These are phyloP conservation scores for Semicossyphus pulcher DNA, from an alignment of 2,113 vertebrate species.

Conservation along the genomic window DNA sequence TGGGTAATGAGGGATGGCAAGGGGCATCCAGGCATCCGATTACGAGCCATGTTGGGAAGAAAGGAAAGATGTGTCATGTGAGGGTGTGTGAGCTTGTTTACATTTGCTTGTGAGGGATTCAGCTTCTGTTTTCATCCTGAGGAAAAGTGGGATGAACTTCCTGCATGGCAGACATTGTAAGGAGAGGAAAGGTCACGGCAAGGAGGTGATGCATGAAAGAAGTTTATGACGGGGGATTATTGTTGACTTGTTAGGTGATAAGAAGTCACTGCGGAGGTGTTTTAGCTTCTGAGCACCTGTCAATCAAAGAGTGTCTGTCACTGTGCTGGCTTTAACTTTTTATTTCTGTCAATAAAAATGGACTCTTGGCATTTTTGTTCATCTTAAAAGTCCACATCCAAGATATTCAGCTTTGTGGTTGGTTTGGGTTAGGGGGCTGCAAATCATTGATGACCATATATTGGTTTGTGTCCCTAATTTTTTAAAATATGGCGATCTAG, in stretches of 20 bases:
- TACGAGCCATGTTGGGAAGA: slow-evolving; percentile 76
- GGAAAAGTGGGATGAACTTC: slow-evolving; percentile 35
- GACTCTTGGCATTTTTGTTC: no score
- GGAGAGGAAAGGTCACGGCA: slow-evolving; percentile 46
- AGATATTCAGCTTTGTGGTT: not conserved
- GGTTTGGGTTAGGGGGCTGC: no score
- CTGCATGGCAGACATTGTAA: slow-evolving; percentile 33
- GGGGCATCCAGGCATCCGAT: slow-evolving; percentile 65
- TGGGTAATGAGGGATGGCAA: slow-evolving; percentile 78
- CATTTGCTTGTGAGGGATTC: slow-evolving; percentile 46
- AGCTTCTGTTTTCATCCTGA: slow-evolving; percentile 56
- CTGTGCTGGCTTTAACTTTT: not conserved
- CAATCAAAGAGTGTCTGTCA: slow-evolving; percentile 16
- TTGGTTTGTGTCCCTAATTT: no score
- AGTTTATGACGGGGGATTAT: slow-evolving; percentile 46
- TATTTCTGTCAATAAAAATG: not conserved
- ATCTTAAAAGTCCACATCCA: not conserved
- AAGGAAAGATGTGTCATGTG: slow-evolving; percentile 60
- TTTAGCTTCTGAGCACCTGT: slow-evolving; percentile 27
- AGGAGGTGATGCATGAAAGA: slow-evolving; percentile 25
- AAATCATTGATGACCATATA: no score
- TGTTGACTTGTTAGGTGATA: slow-evolving; percentile 43
- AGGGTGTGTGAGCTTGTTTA: slow-evolving; percentile 62
- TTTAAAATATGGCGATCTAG: no score
- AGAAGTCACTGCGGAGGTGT: slow-evolving; percentile 1